Percentiles rank a stretch among this genome's conserved stretches.
These are phyloP conservation scores for Cheilosia urbana DNA, from an alignment of 2,888 invertebrate species.

Conservation along the genomic window DNA sequence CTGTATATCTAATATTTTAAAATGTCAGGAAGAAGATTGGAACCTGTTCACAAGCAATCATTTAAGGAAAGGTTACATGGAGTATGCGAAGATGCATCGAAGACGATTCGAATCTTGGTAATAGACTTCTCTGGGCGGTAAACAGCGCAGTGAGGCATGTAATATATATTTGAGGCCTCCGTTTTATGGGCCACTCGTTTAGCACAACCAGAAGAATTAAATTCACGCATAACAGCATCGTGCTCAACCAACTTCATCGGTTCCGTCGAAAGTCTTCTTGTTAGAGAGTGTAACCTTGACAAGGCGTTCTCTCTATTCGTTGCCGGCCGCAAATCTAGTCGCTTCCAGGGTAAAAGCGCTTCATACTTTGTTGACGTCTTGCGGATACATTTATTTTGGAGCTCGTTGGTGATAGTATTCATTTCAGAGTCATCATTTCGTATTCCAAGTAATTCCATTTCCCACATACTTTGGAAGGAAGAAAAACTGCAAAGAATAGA, in stretches of 20 bases:
- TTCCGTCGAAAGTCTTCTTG: constrained; percentile 13
- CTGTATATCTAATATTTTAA: no score
- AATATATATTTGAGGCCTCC: no score
- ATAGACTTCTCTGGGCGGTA: no score
- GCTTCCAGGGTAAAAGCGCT: constrained; percentile 2
- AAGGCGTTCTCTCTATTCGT: constrained; percentile 7
- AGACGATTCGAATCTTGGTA: no score
- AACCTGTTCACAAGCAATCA: no score
- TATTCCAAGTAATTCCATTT: constrained; percentile 30
- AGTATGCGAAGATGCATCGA: no score
- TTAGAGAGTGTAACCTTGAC: constrained; percentile 25
- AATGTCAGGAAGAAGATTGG: no score
- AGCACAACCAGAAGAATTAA: constrained; percentile 20
- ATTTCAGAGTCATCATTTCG: constrained; percentile 25
- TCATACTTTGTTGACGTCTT: constrained; percentile 19
- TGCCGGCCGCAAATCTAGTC: background rate
- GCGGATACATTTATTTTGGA: constrained; percentile 12
- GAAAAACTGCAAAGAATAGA: constrained; percentile 16
- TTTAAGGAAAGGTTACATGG: no score
- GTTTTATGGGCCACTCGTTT: background rate
- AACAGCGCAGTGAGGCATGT: no score
- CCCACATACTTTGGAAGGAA: constrained; percentile 20
- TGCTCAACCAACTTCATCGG: constrained; percentile 19
- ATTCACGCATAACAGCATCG: constrained; percentile 16
- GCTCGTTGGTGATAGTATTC: constrained; percentile 11